Conservation (phyloP, 2,888 invertebrate species). For the Lysandra coridon region DNA sequence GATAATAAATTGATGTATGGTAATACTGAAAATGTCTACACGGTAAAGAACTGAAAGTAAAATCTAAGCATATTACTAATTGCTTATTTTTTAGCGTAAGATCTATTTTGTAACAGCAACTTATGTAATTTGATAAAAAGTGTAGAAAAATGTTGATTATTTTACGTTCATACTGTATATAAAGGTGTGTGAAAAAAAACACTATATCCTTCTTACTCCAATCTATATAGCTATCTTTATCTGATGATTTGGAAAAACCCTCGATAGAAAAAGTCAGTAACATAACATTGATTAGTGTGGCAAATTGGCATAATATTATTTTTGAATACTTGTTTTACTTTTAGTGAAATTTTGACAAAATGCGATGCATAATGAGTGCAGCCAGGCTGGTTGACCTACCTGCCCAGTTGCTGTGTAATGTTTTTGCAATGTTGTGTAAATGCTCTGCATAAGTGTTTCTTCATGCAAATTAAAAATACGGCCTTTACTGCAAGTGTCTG, state of each 20-base stretch:
- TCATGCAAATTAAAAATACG: constrained; percentile 1
- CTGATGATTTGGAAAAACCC: no score
- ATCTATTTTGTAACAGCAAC: not conserved
- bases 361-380: not conserved
- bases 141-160: not conserved
- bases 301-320: not conserved
- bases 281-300: not conserved
- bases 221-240: no score
- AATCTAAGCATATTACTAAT: not conserved
- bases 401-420: not conserved
- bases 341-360: not conserved
- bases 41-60: not conserved
- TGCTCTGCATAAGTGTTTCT: constrained; percentile 12
- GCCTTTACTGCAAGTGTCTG: not conserved
- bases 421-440: constrained; percentile 8
- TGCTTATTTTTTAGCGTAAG: not conserved
- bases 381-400: not conserved
- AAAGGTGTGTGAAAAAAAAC: no score
- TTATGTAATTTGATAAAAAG: not conserved
- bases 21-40: not conserved
- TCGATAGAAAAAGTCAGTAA: no score
- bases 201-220: no score
- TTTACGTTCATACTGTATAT: not conserved
- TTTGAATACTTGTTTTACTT: not conserved
- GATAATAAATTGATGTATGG: not conserved